Evolutionary conservation across 2,888 invertebrate genomes (phyloP).

Genomic region (Microplitis manilae): DNA sequence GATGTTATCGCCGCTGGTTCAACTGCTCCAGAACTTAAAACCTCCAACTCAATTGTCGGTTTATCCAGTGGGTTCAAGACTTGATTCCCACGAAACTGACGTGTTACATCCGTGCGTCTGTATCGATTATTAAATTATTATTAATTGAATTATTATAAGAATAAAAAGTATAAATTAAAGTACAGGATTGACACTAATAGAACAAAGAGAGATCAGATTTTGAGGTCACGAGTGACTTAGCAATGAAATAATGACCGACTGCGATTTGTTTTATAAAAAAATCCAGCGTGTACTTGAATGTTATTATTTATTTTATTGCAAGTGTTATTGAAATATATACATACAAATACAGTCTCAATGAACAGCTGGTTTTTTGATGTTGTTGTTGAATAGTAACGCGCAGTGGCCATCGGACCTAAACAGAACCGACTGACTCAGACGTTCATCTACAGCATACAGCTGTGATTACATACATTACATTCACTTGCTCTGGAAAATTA

Average conservation of each 20-base stretch:
- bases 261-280: neutral
- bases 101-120: slow-evolving; percentile 16
- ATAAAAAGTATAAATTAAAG: neutral
- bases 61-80: slow-evolving; percentile 11
- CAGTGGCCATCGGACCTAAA: slow-evolving; percentile 1
- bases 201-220: neutral
- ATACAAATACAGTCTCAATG: neutral
- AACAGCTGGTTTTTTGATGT: neutral
- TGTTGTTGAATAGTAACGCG: neutral
- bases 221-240: neutral
- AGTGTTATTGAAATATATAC: neutral
- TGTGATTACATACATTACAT: neutral
- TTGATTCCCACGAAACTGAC: slow-evolving; percentile 4
- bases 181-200: neutral
- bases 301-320: neutral
- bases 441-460: neutral
- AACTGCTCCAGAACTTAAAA: neutral
- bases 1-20: neutral
- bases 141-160: neutral
- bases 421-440: neutral
- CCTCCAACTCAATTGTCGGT: neutral
- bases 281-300: neutral
- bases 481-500: neutral
- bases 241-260: neutral
- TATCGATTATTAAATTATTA: neutral